A percentile compares a stretch with the other conserved stretches of the same genome.
Conservation (phyloP, 2,797 vertebrate genomes). For the Molothrus aeneus region DNA sequence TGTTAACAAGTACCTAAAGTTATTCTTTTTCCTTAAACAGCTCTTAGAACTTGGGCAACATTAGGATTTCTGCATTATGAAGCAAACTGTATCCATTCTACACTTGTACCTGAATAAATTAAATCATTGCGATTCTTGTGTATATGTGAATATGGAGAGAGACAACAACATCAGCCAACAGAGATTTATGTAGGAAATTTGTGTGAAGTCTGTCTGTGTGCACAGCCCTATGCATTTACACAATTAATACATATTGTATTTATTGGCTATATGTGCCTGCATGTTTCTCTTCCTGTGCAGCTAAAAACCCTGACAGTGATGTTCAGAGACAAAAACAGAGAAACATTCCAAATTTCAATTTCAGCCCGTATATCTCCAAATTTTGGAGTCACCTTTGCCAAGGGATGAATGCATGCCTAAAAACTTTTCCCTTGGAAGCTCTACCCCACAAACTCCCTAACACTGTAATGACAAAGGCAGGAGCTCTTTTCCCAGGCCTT, state of each 20-base stretch:
- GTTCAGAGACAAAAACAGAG: neutral
- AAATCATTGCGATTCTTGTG: neutral
- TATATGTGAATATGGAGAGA: neutral
- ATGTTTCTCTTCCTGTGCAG: neutral
- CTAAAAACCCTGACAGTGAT: neutral
- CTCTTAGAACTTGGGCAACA: neutral
- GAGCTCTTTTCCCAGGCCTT: slow-evolving; percentile 64
- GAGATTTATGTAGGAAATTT: neutral
- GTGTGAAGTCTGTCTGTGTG: neutral
- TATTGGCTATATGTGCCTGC: neutral
- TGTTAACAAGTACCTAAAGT: neutral
- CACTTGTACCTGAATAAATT: neutral
- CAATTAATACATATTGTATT: neutral
- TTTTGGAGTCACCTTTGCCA: neutral
- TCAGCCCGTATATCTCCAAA: neutral
- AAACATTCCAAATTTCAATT: neutral
- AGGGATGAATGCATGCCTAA: neutral
- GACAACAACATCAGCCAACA: neutral
- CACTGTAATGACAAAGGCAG: slow-evolving; percentile 26
- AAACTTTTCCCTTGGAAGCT: slow-evolving; percentile 27
- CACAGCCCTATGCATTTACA: neutral
- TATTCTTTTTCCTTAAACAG: neutral
- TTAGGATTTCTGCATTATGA: neutral
- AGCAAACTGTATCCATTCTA: neutral
- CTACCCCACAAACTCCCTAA: neutral